Conservation (phyloP, 2,113 vertebrate genomes). For the Aptenodytes patagonicus region DNA sequence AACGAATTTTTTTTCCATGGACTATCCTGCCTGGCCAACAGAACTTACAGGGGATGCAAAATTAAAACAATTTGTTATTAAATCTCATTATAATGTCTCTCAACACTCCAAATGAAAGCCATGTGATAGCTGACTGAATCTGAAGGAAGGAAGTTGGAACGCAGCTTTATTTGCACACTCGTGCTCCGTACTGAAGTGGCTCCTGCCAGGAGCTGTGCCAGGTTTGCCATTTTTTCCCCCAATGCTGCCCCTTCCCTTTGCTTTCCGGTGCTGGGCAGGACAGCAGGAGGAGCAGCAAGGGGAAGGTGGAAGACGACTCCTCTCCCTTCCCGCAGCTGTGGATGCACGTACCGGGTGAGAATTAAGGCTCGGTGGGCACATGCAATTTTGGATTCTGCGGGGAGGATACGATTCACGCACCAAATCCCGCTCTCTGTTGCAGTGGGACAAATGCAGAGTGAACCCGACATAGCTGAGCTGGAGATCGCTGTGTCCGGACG, state of each 20-base stretch:
- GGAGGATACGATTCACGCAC: accelerated
- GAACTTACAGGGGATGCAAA: neutral
- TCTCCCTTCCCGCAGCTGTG: neutral
- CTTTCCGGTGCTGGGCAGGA: neutral
- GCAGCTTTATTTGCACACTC: neutral
- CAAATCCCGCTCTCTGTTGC: neutral
- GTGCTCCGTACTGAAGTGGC: neutral
- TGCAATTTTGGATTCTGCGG: neutral
- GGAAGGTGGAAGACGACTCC: neutral
- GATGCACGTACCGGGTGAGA: neutral
- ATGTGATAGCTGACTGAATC: neutral
- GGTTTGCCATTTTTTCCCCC: neutral
- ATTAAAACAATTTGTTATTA: conserved; percentile 46
- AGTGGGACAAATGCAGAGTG: neutral
- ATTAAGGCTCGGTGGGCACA: neutral
- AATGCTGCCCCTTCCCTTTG: neutral
- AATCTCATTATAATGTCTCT: conserved; percentile 32
- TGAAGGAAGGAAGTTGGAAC: neutral
- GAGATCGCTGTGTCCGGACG: accelerated
- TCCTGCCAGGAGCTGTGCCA: neutral
- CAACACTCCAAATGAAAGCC: neutral
- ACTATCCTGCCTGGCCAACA: neutral
- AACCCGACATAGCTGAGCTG: accelerated
- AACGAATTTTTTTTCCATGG: neutral
- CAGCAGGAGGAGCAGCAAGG: neutral